Evolutionary conservation across 64 coral and sea anemone genomes (phyloP).

Genomic region (Porites lutea): DNA sequence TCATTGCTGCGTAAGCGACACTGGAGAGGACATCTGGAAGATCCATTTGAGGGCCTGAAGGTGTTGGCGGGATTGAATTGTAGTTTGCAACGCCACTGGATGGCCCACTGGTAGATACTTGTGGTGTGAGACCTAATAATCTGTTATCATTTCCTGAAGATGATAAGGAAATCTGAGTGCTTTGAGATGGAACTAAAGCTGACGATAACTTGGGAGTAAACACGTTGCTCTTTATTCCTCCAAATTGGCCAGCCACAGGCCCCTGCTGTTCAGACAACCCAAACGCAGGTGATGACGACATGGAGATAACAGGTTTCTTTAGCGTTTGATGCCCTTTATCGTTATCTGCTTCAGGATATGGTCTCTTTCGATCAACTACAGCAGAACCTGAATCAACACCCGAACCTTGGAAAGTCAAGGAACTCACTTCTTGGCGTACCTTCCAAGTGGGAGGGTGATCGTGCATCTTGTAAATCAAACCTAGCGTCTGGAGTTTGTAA

Average conservation of each 20-base stretch:
- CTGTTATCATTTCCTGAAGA: background rate
- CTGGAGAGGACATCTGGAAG: slow-evolving; percentile 71
- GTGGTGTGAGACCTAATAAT: background rate
- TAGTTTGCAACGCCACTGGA: background rate
- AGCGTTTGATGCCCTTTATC: background rate
- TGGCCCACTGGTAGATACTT: background rate
- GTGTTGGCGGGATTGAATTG: background rate
- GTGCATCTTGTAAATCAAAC: slow-evolving; percentile 84
- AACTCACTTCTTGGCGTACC: slow-evolving; percentile 58
- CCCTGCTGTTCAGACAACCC: background rate
- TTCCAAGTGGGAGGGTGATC: slow-evolving; percentile 92
- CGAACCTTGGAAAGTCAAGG: slow-evolving; percentile 24
- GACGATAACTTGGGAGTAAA: background rate
- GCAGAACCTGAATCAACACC: background rate
- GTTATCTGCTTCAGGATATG: slow-evolving; percentile 12
- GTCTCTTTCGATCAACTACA: slow-evolving; percentile 23
- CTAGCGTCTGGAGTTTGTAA: slow-evolving; percentile 80
- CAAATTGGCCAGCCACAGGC: background rate
- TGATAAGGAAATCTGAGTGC: background rate
- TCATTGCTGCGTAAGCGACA: slow-evolving; percentile 84
- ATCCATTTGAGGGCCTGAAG: background rate
- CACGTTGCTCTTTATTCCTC: background rate
- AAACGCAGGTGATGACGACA: background rate
- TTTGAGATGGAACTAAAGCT: background rate
- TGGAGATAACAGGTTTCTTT: background rate